Conservation (phyloP, 2,888 invertebrate genomes). For the Cephus pulcher region DNA sequence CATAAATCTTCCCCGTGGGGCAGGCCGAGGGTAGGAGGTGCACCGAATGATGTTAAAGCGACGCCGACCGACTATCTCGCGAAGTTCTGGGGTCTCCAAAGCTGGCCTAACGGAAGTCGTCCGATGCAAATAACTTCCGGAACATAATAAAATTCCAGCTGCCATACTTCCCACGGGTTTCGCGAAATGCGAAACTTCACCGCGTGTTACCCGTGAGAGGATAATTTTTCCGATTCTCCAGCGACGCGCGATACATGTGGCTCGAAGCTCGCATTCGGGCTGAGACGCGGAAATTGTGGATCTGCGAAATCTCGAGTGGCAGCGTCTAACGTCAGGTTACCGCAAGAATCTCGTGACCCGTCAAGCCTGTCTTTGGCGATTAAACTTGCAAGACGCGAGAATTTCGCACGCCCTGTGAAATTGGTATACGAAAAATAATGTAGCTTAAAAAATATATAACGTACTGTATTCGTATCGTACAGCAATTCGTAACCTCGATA, state of each 20-base stretch:
- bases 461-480: neutral
- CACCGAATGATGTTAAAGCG: neutral
- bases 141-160: conserved; percentile 15
- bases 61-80: neutral
- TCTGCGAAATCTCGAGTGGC: neutral
- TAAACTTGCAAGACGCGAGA: neutral
- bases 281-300: neutral
- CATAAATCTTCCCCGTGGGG: conserved; percentile 35
- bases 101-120: conserved; percentile 15
- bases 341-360: no score
- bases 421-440: neutral
- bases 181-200: conserved; percentile 27
- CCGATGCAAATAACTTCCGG: conserved; percentile 35
- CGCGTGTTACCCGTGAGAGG: neutral
- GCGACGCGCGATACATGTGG: neutral
- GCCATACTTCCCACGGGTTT: conserved; percentile 34
- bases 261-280: neutral
- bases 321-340: neutral
- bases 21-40: neutral
- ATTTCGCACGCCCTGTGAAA: neutral
- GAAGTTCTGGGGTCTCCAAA: neutral
- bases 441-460: neutral
- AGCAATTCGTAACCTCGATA: neutral
- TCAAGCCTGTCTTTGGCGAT: neutral
- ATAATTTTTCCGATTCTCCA: neutral